Evolutionary conservation across 1,140 invertebrate species (phyloP).

Genomic region (Heliconius nattereri): DNA sequence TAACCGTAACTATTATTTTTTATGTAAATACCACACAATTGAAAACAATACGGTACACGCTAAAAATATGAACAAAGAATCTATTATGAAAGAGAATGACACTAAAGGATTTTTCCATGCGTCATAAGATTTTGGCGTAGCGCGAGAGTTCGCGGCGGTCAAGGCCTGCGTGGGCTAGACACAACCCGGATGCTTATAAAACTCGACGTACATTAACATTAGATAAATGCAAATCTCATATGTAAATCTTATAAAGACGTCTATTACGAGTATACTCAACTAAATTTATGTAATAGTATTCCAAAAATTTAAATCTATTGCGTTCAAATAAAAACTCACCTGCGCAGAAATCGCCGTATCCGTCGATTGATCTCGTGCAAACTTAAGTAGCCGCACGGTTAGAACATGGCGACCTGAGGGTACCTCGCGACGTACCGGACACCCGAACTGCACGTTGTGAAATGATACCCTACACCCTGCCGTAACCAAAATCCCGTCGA

Average conservation of each 20-base stretch:
- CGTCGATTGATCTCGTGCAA: constrained; percentile 45
- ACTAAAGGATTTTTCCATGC: constrained; percentile 42
- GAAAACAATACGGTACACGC: background rate
- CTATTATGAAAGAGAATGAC: constrained; percentile 32
- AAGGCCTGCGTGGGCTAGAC: constrained; percentile 68
- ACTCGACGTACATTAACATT: constrained; percentile 18
- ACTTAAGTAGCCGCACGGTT: constrained; percentile 44
- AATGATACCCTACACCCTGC: constrained; percentile 36
- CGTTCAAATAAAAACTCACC: constrained; percentile 39
- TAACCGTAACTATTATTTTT: background rate
- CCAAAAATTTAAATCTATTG: constrained; percentile 14
- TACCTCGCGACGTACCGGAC: constrained; percentile 47
- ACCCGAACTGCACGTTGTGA: constrained; percentile 51
- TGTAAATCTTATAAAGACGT: background rate
- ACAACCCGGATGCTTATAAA: constrained; percentile 65
- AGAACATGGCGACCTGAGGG: constrained; percentile 34
- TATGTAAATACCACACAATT: background rate
- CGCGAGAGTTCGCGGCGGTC: constrained; percentile 65
- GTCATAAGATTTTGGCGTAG: constrained; percentile 50
- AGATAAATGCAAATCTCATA: background rate
- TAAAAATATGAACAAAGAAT: constrained; percentile 33
- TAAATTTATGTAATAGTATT: background rate
- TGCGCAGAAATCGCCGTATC: constrained; percentile 42
- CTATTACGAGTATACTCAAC: background rate
- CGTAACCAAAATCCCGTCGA: constrained; percentile 45